Evolutionary conservation across 2,113 vertebrate genomes (phyloP).

Genomic region (Oenanthe oenanthe): DNA sequence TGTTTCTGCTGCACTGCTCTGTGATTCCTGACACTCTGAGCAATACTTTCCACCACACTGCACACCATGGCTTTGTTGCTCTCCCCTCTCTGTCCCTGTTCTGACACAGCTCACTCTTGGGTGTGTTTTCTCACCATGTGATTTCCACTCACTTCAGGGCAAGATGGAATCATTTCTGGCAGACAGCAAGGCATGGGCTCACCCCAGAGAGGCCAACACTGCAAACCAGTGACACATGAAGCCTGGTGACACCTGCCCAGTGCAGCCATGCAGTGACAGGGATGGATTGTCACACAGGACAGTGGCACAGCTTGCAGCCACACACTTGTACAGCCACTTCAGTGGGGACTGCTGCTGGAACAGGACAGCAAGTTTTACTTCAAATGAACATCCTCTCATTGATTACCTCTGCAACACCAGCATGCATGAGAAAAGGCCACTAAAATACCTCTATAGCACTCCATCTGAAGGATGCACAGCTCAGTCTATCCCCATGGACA

Average conservation of each 20-base stretch:
- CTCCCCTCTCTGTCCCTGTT: background rate
- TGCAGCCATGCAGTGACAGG: fast-evolving
- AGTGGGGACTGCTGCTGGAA: background rate
- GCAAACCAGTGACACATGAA: fast-evolving
- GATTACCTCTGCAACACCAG: background rate
- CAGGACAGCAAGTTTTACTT: background rate
- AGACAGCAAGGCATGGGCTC: background rate
- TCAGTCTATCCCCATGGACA: background rate
- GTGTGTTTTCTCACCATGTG: background rate
- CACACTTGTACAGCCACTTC: background rate
- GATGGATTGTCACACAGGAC: background rate
- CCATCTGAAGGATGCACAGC: background rate
- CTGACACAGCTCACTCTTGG: fast-evolving
- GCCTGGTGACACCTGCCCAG: background rate
- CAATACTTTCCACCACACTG: fast-evolving
- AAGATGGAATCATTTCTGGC: background rate
- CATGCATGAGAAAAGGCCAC: background rate
- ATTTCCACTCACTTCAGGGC: background rate
- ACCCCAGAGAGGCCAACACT: background rate
- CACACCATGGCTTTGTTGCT: fast-evolving
- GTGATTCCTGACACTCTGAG: background rate
- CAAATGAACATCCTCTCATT: background rate
- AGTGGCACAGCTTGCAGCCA: fast-evolving
- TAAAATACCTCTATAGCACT: background rate
- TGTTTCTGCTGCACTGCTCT: fast-evolving